Conservation (phyloP, 2,113 vertebrate genomes). For the Dryoscopus gambensis region DNA sequence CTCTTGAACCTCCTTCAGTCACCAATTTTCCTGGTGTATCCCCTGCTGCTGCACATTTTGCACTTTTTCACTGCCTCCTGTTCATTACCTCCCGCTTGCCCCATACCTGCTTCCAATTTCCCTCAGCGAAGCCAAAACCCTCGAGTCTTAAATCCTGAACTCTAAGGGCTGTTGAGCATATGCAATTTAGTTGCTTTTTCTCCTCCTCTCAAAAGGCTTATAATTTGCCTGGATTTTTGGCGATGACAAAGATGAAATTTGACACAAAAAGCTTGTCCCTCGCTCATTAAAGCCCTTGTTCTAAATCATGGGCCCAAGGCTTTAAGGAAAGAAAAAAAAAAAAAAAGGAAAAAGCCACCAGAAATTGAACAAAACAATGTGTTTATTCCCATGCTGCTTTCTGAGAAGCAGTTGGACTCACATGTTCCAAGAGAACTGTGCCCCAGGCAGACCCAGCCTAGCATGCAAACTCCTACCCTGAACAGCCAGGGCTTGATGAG, state of each 20-base stretch:
- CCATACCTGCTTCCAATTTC: conserved; percentile 26
- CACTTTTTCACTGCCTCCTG: neutral
- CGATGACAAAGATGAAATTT: conserved; percentile 47
- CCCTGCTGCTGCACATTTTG: neutral
- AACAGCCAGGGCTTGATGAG: neutral
- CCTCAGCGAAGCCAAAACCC: neutral
- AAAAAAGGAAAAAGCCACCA: neutral
- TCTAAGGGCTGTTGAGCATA: conserved; percentile 32
- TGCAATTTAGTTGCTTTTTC: conserved; percentile 26
- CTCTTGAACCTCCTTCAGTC: neutral
- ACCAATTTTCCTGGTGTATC: neutral
- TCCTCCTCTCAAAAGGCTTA: conserved; percentile 22
- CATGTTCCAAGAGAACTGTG: conserved; percentile 58
- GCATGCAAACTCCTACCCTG: conserved; percentile 20
- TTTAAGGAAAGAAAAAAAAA: neutral
- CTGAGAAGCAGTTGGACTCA: conserved; percentile 54
- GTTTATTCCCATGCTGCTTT: conserved; percentile 62
- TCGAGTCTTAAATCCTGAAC: neutral
- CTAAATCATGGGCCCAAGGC: conserved; percentile 17
- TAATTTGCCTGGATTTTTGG: conserved; percentile 23
- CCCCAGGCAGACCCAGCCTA: conserved; percentile 12
- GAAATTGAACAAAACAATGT: conserved; percentile 59
- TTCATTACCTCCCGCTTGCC: neutral
- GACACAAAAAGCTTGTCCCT: conserved; percentile 23
- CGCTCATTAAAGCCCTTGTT: conserved; percentile 10